Evolutionary conservation across 2,888 invertebrate genomes (phyloP), one percentile per base, ranked within the genome.

Genomic region (Stegana nigrithorax): DNA sequence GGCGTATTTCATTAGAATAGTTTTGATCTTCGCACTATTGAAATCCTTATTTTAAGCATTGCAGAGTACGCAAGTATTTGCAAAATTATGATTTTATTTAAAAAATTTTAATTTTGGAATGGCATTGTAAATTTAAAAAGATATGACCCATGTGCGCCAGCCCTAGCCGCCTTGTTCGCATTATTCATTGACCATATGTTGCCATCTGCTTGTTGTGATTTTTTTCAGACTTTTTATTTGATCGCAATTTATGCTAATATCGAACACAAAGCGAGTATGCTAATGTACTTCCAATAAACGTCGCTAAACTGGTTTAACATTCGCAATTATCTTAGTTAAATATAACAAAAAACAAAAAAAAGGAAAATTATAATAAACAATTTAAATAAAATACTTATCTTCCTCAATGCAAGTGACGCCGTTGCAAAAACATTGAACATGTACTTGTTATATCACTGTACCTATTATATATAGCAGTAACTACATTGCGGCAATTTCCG

Each of bases 261-360:
- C 21, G 10, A 23, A 23, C 14, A n/a, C 12, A 42, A 55, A 56
- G 58, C 70, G 4, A 56, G 64, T 70, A 70, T 70, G 70, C 47
- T 66, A 70, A 70, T 67, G 1, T 17, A 14, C 55, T 47, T 59
- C n/a, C 55, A 55, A 39, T 51, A 32, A 14, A 10, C 14, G n/a
- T n/a, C 17, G 4, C 10, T 27, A 10, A 51, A 51, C 51, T 51
- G 51, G 51, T 51, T 51, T 27, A n/a, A 26, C 51, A n/a, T 27
- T 51, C 17, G n/a, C 27, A 51, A 27, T 6, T 14, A 27, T 14
- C 12, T n/a, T 51, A 27, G 6, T 27, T 27, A 26, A 27, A 51
- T 10, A 47, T 4, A 21, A 12, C 10, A 47, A 23, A 23, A 5
- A 47, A 23, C 5, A 39, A n/a, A n/a, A n/a, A n/a, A n/a, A n/a